phyloP scores from a whole-genome alignment of 2,113 vertebrate genomes.

The Accipiter cooperii region DNA sequence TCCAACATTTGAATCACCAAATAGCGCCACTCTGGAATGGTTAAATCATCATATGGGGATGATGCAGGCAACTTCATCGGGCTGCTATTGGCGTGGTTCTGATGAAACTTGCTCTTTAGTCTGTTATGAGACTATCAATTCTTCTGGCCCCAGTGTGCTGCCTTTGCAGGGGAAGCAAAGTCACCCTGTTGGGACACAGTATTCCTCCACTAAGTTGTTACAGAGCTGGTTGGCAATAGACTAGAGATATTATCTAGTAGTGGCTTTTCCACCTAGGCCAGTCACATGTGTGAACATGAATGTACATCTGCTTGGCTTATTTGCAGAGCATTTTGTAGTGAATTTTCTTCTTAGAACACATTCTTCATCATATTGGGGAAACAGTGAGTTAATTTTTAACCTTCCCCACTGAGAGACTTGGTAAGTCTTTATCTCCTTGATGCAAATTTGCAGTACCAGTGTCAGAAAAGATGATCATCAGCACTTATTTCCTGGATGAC shows the following conservation, averaged over 20 bases:
- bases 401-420: neutral
- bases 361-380: neutral
- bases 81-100: neutral
- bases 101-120: neutral
- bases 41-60: neutral
- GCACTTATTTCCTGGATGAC: conserved; percentile 47
- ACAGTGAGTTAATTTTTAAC: neutral
- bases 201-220: neutral
- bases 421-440: neutral
- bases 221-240: neutral
- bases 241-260: neutral
- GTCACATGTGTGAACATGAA: neutral
- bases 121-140: neutral
- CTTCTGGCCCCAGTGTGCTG: neutral
- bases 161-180: neutral
- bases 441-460: neutral
- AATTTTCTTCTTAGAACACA: neutral
- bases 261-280: neutral
- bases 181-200: neutral
- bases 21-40: neutral
- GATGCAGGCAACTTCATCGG: neutral
- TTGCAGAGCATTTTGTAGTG: neutral
- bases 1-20: neutral
- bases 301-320: neutral
- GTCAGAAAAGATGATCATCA: conserved; percentile 49